Base-by-base conservation (phyloP, 2,888 invertebrate species). In the Sussaba pulchella region DNA sequence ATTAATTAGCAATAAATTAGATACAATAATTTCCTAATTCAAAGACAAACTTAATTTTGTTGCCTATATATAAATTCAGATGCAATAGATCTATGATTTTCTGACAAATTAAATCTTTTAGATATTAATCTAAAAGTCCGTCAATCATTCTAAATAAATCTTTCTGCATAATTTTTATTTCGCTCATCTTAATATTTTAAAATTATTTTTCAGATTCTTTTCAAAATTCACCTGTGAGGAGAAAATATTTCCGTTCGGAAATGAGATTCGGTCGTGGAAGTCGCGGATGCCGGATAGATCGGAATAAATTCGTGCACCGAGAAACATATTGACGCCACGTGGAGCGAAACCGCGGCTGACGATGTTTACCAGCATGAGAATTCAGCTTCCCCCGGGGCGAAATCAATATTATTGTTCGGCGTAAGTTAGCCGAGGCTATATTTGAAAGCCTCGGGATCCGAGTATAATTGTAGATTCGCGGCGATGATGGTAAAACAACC, bases 351-450 rank as follows among this genome's bases (percentile, higher is more conserved):
- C 43, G 39, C 43, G 31, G 31, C 17, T 75, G 86, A 87, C 88
- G 87, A 88, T 91, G 91, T 91, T 91, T 91, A 91, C 80, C 85
- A 87, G 89, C 86, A 89, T 84, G 85, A 85, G 88, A 91, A 90
- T 89, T 89, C 88, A 17, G 57, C 57, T 88, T 83, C 81, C 87
- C 88, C 86, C n/a, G n/a, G n/a, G 84, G 73, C 85, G 87, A 86
- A 89, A 89, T 90, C 90, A 90, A 90, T 90, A 89, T 90, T 90
- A 90, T 90, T 90, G 89, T 90, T 89, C 88, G 85, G 74, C 81
- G 63, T 66, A 76, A 67, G 43, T 75, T 66, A 54, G 45, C 54
- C 45, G 63, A n/a, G 85, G 87, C 89, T 90, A 89, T 89, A 89
- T 89, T 87, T 88, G 88, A 86, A 87, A 87, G 61, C 71, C 71